Evolutionary conservation across 2,113 vertebrate genomes (phyloP).

Genomic region (Psettodes erumei): DNA sequence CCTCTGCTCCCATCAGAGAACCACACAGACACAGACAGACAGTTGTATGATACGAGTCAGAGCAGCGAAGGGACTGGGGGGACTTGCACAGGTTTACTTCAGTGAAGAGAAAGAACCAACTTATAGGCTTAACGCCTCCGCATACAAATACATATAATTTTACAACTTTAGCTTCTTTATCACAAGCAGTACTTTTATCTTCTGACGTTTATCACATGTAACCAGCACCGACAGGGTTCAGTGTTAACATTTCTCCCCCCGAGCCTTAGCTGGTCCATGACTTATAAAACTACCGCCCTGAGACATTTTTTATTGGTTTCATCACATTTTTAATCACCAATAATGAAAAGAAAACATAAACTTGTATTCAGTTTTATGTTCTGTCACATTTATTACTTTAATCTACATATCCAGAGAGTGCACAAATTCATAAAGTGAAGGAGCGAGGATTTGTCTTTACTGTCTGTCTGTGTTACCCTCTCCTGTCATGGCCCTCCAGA

Average conservation of each 20-base stretch:
- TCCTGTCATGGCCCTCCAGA: conserved; percentile 16
- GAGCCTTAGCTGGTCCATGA: neutral
- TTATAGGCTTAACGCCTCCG: neutral
- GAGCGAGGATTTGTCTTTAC: neutral
- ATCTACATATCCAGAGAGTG: neutral
- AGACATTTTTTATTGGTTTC: conserved; percentile 8
- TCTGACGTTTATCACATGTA: neutral
- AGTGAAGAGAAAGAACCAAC: neutral
- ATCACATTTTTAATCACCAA: neutral
- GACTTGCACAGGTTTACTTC: neutral
- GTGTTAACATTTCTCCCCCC: neutral
- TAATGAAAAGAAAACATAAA: conserved; percentile 6
- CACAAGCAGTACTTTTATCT: neutral
- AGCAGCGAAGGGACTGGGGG: neutral
- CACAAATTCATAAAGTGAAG: neutral
- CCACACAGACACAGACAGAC: conserved; percentile 3
- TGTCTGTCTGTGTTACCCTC: conserved; percentile 3
- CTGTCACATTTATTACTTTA: neutral
- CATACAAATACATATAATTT: neutral
- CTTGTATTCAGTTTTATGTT: neutral
- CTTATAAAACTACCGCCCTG: neutral
- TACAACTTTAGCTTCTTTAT: neutral
- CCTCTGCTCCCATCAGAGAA: conserved; percentile 9
- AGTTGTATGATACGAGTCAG: neutral
- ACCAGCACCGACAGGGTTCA: neutral